Base-by-base conservation (phyloP, 2,797 vertebrate genomes). In the Scolopax rusticola region DNA sequence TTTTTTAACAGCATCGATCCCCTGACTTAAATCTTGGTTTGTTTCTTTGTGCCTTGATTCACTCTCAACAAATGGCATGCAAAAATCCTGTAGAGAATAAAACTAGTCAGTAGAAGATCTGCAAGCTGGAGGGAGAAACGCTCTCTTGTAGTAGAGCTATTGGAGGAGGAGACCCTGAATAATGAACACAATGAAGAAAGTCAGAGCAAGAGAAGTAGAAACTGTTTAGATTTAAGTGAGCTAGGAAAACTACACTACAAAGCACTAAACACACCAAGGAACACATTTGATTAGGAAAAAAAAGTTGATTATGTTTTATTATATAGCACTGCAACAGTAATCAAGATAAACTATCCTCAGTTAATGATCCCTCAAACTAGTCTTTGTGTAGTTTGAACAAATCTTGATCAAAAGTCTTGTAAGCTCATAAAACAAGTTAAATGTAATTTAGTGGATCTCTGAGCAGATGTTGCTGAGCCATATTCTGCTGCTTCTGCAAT, bases 231-330 rank as follows among this genome's bases (percentile, higher is more conserved):
- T 59, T 63, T 76, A 6, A 81, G 25, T 41, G 48, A 23, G 11
- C 13, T 32, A 48, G 65, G 30, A 80, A 64, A 91, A 15, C 14
- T n/a, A 15, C 12, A 43, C 1, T 15, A 18, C 9, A 71, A 87
- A 70, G 64, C 41, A 68, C 11, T 38, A 6, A 80, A 61, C 9
- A 10, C 48, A 32, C 25, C 36, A 25, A 33, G 67, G 50, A 19
- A 21, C 43, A 53, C 2, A 0, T 7, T 25, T 36, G 28, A 15
- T 71, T 70, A 32, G 75, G 65, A 38, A 61, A 30, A 74, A 61
- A 40, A 7, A 16, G 24, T 16, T 54, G 50, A 67, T 59, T 70
- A 24, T 63, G 36, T 41, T 97, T 97, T 89, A 94, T 93, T 96
- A 36, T 6, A 10, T 9, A 69, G 73, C 40, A 38, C 36, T 60